Conservation (phyloP, 1,140 invertebrate genomes). For the Pseudomyrmex sp. region DNA sequence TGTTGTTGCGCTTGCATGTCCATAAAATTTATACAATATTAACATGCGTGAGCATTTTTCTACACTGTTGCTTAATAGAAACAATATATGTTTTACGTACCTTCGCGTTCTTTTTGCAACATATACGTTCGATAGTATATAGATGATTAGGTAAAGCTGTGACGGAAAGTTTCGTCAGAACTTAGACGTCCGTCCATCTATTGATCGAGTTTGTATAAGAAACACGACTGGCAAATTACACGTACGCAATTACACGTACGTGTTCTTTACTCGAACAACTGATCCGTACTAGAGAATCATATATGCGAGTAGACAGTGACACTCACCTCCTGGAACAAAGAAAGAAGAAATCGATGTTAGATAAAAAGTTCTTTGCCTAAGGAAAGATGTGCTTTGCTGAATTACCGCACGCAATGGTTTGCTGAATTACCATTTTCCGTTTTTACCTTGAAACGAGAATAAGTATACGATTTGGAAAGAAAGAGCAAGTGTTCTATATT, state of each 20-base stretch:
- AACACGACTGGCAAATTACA: conserved; percentile 47
- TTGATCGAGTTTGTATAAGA: conserved; percentile 35
- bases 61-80: not conserved
- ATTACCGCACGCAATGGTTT: not conserved
- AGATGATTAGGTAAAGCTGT: conserved; percentile 28
- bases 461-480: not conserved
- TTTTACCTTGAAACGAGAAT: conserved; percentile 2
- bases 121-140: conserved; percentile 15
- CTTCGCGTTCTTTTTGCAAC: not conserved
- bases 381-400: conserved; percentile 16
- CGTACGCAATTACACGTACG: conserved; percentile 23
- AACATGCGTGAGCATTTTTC: conserved; percentile 12
- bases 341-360: conserved; percentile 53
- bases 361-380: not conserved
- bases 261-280: conserved; percentile 46
- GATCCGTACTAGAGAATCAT: conserved; percentile 29
- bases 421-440: not conserved
- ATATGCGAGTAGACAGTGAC: conserved; percentile 34
- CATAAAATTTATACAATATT: conserved; percentile 8
- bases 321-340: conserved; percentile 54
- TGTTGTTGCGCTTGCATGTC: conserved; percentile 4
- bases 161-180: conserved; percentile 48
- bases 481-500: not conserved
- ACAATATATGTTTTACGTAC: not conserved
- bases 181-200: conserved; percentile 33